phyloP scores from a whole-genome alignment of 1,140 invertebrate species.

The Drosophila nasuta region DNA sequence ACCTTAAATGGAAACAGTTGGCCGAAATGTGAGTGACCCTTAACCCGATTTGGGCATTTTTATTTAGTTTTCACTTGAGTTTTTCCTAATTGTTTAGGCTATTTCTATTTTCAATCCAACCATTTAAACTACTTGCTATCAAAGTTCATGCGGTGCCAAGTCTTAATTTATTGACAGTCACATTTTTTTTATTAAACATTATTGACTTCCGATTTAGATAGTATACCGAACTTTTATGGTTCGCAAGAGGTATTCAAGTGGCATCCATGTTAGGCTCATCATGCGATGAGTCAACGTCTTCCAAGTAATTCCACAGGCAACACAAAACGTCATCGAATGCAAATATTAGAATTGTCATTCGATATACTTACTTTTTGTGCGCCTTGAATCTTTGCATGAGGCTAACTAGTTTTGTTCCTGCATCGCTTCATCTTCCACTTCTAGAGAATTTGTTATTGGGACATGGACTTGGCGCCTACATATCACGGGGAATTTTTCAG shows the following conservation, averaged over 20 bases:
- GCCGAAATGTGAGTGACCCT: not conserved
- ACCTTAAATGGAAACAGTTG: not conserved
- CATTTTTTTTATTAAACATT: slow-evolving; percentile 1
- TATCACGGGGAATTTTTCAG: slow-evolving; percentile 10
- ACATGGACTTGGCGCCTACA: slow-evolving; percentile 5
- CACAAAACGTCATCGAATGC: not conserved
- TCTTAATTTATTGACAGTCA: slow-evolving; percentile 6
- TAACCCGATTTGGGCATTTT: not conserved
- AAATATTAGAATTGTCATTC: not conserved
- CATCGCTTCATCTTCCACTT: not conserved
- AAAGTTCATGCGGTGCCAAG: not conserved
- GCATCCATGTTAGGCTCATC: not conserved
- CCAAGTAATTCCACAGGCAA: not conserved
- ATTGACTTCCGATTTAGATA: not conserved
- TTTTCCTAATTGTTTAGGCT: not conserved
- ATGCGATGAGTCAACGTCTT: slow-evolving; percentile 1
- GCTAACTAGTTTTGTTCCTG: slow-evolving; percentile 2
- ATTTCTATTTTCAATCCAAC: not conserved
- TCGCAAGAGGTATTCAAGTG: not conserved
- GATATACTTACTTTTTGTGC: not conserved
- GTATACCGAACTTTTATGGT: not conserved
- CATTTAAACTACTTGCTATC: slow-evolving; percentile 5
- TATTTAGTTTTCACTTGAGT: not conserved
- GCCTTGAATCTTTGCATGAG: not conserved
- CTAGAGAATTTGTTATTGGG: not conserved